These are phyloP conservation scores for Catamblyrhynchus diadema DNA, from an alignment of 2,797 vertebrate genomes.

Conservation along the genomic window DNA sequence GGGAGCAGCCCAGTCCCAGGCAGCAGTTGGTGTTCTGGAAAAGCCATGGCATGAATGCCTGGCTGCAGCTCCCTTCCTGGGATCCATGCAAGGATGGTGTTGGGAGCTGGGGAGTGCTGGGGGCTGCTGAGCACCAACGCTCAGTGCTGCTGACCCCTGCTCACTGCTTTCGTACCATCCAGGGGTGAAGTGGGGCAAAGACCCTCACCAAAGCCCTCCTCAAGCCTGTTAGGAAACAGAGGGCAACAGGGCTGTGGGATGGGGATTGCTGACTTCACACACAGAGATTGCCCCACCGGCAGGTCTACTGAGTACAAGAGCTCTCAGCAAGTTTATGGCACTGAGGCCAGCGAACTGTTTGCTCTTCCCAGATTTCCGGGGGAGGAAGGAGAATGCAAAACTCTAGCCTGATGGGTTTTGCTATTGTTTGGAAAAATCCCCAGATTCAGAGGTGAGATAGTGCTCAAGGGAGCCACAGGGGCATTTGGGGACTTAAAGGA, in stretches of 20 bases:
- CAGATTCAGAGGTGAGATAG: neutral
- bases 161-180: neutral
- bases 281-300: neutral
- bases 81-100: fast-evolving
- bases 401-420: neutral
- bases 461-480: fast-evolving
- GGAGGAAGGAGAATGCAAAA: neutral
- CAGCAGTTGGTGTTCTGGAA: neutral
- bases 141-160: fast-evolving
- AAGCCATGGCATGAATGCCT: fast-evolving
- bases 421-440: conserved; percentile 36
- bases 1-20: neutral
- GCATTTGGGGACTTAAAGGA: neutral
- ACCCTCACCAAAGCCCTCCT: neutral
- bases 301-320: neutral
- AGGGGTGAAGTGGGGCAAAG: neutral
- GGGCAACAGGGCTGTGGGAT: neutral
- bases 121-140: neutral
- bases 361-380: neutral
- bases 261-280: neutral
- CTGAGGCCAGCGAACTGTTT: neutral
- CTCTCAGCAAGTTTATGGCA: neutral
- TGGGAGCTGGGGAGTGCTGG: fast-evolving
- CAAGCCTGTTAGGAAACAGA: neutral
- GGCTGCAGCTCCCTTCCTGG: neutral